Evolutionary conservation across 2,113 vertebrate genomes (phyloP).

Genomic region (Chitala chitala): DNA sequence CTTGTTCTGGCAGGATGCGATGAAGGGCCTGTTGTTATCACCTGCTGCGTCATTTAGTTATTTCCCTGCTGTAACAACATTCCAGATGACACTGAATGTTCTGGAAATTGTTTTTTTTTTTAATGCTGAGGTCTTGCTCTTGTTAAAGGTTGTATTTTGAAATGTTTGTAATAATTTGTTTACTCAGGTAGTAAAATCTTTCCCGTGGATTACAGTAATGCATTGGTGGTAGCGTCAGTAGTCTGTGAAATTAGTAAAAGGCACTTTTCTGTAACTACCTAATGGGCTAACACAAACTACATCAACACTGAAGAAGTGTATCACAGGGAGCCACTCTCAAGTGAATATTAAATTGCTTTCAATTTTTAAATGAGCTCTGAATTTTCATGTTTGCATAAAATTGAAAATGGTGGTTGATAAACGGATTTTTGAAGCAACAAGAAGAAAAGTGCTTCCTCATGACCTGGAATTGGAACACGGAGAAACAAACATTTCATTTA

Average conservation of each 20-base stretch:
- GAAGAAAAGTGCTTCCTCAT: no score
- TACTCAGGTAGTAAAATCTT: constrained; percentile 13
- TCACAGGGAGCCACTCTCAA: constrained; percentile 7
- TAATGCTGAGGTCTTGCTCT: not conserved
- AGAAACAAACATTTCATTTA: no score
- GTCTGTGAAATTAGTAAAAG: not conserved
- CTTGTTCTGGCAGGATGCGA: not conserved
- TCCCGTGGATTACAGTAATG: not conserved
- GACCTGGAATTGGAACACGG: no score
- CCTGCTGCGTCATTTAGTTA: no score
- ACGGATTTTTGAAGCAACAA: not conserved
- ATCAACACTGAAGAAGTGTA: not conserved
- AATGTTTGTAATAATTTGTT: constrained; percentile 11
- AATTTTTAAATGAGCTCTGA: not conserved
- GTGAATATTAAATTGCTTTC: not conserved
- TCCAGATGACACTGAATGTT: not conserved
- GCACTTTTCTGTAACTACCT: constrained; percentile 2
- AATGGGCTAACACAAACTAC: constrained; percentile 2
- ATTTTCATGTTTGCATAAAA: not conserved
- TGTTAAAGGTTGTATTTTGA: not conserved
- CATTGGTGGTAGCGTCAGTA: not conserved
- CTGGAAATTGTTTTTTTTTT: not conserved
- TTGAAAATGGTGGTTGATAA: not conserved
- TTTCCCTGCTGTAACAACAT: no score
- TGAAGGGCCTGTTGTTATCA: no score